Percentiles rank a stretch among this genome's conserved stretches.
These are phyloP conservation scores for Rhabdornis inornatus DNA, from an alignment of 2,113 vertebrate genomes.

Conservation along the genomic window DNA sequence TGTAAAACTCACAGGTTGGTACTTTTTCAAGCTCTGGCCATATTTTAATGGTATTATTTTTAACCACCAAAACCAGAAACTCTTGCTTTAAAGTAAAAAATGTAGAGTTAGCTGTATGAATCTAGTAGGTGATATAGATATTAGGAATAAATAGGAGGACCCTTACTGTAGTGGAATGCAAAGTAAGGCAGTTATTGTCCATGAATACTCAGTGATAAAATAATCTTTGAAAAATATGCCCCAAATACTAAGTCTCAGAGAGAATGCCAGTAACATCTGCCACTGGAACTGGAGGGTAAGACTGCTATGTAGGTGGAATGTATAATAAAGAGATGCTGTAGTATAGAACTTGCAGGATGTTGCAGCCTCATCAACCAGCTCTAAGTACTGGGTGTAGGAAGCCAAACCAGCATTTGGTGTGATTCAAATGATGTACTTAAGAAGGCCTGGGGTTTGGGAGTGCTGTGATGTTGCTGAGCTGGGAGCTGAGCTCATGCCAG, in stretches of 20 bases:
- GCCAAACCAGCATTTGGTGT: not conserved
- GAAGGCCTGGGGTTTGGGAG: not conserved
- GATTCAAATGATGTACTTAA: not conserved
- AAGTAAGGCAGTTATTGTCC: not conserved
- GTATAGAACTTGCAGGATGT: not conserved
- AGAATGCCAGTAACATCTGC: not conserved
- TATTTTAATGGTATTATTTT: not conserved
- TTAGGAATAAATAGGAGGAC: not conserved
- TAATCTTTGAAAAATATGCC: not conserved
- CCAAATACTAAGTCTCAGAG: not conserved
- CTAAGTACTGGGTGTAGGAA: not conserved
- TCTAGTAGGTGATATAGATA: not conserved
- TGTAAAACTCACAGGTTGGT: not conserved
- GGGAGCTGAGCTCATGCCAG: not conserved
- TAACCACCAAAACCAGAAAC: not conserved
- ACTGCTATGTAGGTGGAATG: constrained; percentile 1
- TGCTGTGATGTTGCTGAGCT: not conserved
- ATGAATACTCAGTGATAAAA: not conserved
- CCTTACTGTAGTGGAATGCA: not conserved
- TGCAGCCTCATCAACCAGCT: not conserved
- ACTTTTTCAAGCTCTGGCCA: not conserved
- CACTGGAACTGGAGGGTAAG: constrained; percentile 9
- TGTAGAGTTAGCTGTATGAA: not conserved
- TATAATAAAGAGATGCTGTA: not conserved
- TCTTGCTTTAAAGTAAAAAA: not conserved